These are phyloP conservation scores for Neuroterus valhalla DNA, from an alignment of 1,140 invertebrate species.

Conservation along the genomic window DNA sequence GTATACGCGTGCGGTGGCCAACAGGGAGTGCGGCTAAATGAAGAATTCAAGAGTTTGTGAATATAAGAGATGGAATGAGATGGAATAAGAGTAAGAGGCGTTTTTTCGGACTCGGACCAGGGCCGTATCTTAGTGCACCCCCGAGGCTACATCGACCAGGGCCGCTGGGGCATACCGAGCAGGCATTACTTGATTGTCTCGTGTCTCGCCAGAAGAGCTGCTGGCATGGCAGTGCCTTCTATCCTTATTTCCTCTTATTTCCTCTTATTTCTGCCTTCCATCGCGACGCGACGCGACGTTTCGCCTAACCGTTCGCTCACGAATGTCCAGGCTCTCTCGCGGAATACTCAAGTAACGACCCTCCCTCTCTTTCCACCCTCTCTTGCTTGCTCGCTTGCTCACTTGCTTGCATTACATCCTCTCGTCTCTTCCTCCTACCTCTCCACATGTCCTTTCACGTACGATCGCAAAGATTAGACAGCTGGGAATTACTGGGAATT, in stretches of 20 bases:
- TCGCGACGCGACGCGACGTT: slow-evolving; percentile 28
- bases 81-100: slow-evolving; percentile 47
- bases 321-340: slow-evolving; percentile 44
- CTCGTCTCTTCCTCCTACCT: slow-evolving; percentile 45
- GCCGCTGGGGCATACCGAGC: slow-evolving; percentile 69
- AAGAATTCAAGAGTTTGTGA: slow-evolving; percentile 57
- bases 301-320: slow-evolving; percentile 36
- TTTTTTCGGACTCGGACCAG: slow-evolving; percentile 51
- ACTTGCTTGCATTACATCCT: slow-evolving; percentile 7
- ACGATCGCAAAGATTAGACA: slow-evolving; percentile 55
- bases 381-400: slow-evolving; percentile 29
- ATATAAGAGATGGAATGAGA: slow-evolving; percentile 49
- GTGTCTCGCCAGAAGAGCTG: slow-evolving; percentile 62
- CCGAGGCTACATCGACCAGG: slow-evolving; percentile 57
- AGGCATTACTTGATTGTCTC: slow-evolving; percentile 75
- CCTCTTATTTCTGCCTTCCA: slow-evolving; percentile 42
- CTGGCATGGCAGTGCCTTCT: slow-evolving; percentile 32
- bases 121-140: slow-evolving; percentile 65
- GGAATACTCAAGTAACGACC: slow-evolving; percentile 55
- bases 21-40: slow-evolving; percentile 40
- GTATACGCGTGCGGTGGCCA: background rate
- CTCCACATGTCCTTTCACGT: slow-evolving; percentile 49
- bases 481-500: slow-evolving; percentile 56
- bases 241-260: slow-evolving; percentile 47
- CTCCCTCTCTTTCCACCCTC: slow-evolving; percentile 34